These are phyloP conservation scores for Lagopus leucura DNA, from an alignment of 2,113 vertebrate species.

Conservation along the genomic window DNA sequence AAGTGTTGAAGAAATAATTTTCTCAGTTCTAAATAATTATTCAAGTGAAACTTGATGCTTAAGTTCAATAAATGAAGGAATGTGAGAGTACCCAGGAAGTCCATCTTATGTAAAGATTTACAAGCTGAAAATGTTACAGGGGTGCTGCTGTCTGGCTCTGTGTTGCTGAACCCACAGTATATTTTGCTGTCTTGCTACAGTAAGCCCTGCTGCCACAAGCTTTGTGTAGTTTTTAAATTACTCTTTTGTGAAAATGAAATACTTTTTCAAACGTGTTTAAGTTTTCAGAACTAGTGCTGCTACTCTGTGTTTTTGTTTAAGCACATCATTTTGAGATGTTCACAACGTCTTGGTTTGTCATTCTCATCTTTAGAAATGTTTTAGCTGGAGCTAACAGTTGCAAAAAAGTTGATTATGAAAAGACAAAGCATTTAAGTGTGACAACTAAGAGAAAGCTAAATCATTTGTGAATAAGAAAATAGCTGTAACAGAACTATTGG, in stretches of 20 bases:
- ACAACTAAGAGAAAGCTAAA: not conserved
- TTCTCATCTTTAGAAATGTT: not conserved
- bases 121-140: not conserved
- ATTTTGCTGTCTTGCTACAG: not conserved
- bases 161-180: not conserved
- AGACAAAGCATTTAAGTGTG: not conserved
- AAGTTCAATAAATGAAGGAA: not conserved
- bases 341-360: not conserved
- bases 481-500: not conserved
- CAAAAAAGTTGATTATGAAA: not conserved
- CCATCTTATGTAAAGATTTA: not conserved
- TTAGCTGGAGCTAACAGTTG: not conserved
- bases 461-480: not conserved
- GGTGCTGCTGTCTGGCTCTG: not conserved
- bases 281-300: not conserved
- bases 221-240: not conserved
- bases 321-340: not conserved
- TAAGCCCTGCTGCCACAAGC: not conserved
- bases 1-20: not conserved
- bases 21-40: not conserved
- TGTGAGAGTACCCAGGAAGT: not conserved
- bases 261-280: not conserved
- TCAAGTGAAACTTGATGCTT: not conserved
- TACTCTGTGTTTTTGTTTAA: not conserved
- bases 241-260: not conserved